Conservation (phyloP, 2,888 invertebrate genomes). For the Agrochola lychnidis region DNA sequence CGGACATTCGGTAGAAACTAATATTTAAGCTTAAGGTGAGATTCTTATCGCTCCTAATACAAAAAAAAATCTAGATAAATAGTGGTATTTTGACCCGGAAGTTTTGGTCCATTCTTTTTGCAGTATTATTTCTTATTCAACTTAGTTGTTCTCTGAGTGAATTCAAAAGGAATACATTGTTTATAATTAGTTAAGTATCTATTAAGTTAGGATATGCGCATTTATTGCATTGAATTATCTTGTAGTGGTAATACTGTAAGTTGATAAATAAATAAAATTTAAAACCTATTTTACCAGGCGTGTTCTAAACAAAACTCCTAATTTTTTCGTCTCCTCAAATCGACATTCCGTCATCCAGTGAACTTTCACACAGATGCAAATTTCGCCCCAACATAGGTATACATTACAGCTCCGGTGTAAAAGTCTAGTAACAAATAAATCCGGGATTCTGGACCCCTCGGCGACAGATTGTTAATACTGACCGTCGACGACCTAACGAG, state of each 20-base stretch:
- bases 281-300: too few species aligned
- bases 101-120: neutral
- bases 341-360: conserved; percentile 1
- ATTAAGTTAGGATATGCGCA: too few species aligned
- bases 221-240: too few species aligned
- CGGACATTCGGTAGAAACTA: neutral
- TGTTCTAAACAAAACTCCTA: neutral
- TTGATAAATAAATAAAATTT: too few species aligned
- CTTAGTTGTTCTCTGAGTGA: too few species aligned
- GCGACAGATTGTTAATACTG: conserved; percentile 84
- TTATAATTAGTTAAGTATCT: too few species aligned
- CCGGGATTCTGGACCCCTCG: conserved; percentile 66
- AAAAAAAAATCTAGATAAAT: neutral
- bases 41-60: neutral
- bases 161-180: too few species aligned
- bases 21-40: neutral
- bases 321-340: neutral
- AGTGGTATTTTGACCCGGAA: neutral
- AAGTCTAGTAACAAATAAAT: conserved; percentile 58
- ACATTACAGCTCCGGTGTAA: conserved; percentile 41
- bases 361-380: conserved; percentile 39
- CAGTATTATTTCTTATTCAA: neutral
- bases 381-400: conserved; percentile 32
- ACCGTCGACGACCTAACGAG: conserved; percentile 88
- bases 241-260: too few species aligned